These are phyloP conservation scores for Hassar affinis DNA, from an alignment of 2,113 vertebrate species.

Conservation along the genomic window DNA sequence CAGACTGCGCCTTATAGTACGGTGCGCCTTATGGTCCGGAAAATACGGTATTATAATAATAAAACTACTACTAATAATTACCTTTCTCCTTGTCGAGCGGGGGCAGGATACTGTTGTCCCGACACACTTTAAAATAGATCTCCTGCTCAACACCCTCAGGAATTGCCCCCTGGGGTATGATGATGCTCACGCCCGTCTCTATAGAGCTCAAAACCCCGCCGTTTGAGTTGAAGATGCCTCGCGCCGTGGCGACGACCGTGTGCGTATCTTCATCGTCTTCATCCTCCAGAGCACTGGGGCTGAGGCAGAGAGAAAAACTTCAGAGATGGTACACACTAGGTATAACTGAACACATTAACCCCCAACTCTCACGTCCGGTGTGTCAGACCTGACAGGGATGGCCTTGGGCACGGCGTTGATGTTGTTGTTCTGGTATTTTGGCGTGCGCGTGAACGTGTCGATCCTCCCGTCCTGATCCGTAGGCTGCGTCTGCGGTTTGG, in stretches of 20 bases:
- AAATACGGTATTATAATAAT: too few species aligned
- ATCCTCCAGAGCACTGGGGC: slow-evolving; percentile 90
- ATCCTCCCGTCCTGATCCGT: slow-evolving; percentile 82
- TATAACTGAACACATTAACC: not conserved
- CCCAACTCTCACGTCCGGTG: not conserved
- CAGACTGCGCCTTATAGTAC: too few species aligned
- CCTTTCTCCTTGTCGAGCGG: slow-evolving; percentile 99
- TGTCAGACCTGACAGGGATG: slow-evolving; percentile 87
- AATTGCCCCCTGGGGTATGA: slow-evolving; percentile 97
- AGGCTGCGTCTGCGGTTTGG: slow-evolving; percentile 80
- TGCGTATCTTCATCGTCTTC: slow-evolving; percentile 95
- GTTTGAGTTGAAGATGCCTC: slow-evolving; percentile 92
- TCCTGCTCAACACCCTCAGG: slow-evolving; percentile 95
- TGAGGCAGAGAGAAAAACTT: slow-evolving; percentile 52
- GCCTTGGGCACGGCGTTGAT: slow-evolving; percentile 89
- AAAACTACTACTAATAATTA: too few species aligned
- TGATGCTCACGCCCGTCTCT: slow-evolving; percentile 97
- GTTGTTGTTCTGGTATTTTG: slow-evolving; percentile 90
- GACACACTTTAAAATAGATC: slow-evolving; percentile 99
- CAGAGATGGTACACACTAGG: not conserved
- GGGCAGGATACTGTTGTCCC: slow-evolving; percentile 98
- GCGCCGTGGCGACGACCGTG: slow-evolving; percentile 94
- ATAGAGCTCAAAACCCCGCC: slow-evolving; percentile 96
- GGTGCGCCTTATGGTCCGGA: too few species aligned
- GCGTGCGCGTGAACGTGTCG: slow-evolving; percentile 84